Conservation (phyloP, 2,888 invertebrate genomes). For the Caenorhabditis sp. region DNA sequence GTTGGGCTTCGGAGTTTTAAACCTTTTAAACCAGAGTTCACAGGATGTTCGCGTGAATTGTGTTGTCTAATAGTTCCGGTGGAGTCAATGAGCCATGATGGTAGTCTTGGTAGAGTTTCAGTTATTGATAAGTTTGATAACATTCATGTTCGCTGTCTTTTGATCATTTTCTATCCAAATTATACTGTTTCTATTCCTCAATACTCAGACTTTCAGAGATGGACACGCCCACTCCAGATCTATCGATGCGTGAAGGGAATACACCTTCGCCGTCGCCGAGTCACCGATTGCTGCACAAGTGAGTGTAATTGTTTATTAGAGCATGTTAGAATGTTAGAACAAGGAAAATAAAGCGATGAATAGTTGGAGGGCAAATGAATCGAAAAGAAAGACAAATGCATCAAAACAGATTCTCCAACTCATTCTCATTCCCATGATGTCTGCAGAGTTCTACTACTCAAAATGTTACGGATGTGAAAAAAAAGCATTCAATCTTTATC, state of each 20-base stretch:
- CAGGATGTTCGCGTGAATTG: slow-evolving; percentile 52
- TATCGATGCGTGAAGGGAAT: slow-evolving; percentile 56
- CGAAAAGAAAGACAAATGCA: slow-evolving; percentile 22
- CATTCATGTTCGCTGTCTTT: too few relatives aligned
- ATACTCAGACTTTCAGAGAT: slow-evolving; percentile 17
- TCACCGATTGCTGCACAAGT: slow-evolving; percentile 46
- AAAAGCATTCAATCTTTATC: slow-evolving; percentile 20
- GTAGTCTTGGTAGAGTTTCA: too few relatives aligned
- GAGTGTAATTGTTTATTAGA: slow-evolving; percentile 60
- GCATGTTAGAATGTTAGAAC: slow-evolving; percentile 25
- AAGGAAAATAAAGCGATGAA: slow-evolving; percentile 3
- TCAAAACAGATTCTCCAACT: not conserved
- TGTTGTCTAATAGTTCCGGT: not conserved
- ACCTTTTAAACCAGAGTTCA: too few relatives aligned
- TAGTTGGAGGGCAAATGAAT: slow-evolving; percentile 15
- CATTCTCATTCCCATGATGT: slow-evolving; percentile 12
- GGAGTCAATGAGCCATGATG: slow-evolving; percentile 37
- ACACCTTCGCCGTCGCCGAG: slow-evolving; percentile 50
- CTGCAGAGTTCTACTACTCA: not conserved
- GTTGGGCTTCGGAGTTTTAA: not conserved
- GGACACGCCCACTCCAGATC: slow-evolving; percentile 49
- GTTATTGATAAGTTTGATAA: too few relatives aligned
- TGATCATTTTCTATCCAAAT: too few relatives aligned
- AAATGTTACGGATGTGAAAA: slow-evolving; percentile 17
- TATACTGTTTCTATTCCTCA: not conserved